Evolutionary conservation across 2,113 vertebrate species (phyloP), one percentile per base, ranked within the genome.

Genomic region (Crotalus viridis): DNA sequence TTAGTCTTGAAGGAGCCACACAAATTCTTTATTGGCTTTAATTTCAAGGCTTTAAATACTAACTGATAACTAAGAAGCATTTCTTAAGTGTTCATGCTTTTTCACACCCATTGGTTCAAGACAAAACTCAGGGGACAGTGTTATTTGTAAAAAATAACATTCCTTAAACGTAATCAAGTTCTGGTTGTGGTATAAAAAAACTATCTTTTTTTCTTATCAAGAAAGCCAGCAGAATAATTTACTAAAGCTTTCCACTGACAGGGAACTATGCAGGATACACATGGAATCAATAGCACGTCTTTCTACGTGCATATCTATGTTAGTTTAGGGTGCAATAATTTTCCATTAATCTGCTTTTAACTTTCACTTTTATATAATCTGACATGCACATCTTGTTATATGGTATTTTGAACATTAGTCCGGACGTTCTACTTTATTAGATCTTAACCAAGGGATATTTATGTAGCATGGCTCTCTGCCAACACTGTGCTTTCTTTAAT

Each of bases 371-470:
- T 95, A 95, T 97, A 69, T 95, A 91, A 94, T 93, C 69, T 96
- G 95, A 96, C 95, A 94, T 93, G 91, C 13, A 96, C 89, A 93
- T 93, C 93, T 96, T 95, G 93, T 96, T 97, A 96, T 94, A 97
- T 13, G 5, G 94, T 96, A 96, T 81, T 94, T 95, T 94, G 94
- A 96, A 92, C 91, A 59, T 97, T 97, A 95, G 95, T 95, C 87
- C 96, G 95, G 93, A 94, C 96, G 94, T 96, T 97, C 94, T 96
- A 97, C 85, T 94, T 96, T 96, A 96, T 96, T 97, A 97, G 93
- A 95, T 97, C 96, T 96, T 96, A 96, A 97, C 95, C 90, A 93
- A 95, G 81, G 96, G 95, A 97, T 97, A 97, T 97, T 97, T 97
- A 96, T 96, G 92, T 96, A 89, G 94, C 96, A 95, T 97, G 97